phyloP scores from a whole-genome alignment of 2,797 vertebrate genomes.

The Enteromius viviparus region DNA sequence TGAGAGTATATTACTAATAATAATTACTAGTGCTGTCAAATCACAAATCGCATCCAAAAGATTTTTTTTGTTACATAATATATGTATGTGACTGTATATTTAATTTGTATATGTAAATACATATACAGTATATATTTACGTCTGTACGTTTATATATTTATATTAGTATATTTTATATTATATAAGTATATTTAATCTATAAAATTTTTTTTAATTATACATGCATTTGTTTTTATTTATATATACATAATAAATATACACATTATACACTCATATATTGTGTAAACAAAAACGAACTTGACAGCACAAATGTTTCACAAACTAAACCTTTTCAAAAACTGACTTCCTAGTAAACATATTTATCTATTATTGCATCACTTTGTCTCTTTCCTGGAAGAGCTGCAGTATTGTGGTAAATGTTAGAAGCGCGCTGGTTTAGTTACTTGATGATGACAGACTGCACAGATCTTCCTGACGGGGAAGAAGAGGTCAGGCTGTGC shows the following conservation, averaged over 20 bases:
- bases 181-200: too few species aligned
- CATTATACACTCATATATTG: too few species aligned
- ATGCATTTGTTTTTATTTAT: too few species aligned
- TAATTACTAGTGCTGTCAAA: not conserved
- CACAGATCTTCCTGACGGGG: not conserved
- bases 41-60: too few species aligned
- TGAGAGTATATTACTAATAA: not conserved
- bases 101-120: too few species aligned
- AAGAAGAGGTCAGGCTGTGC: not conserved
- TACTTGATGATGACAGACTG: not conserved
- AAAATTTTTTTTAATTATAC: too few species aligned
- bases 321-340: not conserved
- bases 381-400: slow-evolving; percentile 1
- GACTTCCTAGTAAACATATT: not conserved
- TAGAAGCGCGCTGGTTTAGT: not conserved
- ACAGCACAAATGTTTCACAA: not conserved
- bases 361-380: not conserved
- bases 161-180: too few species aligned
- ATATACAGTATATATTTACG: too few species aligned
- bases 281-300: not conserved
- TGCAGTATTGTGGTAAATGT: not conserved
- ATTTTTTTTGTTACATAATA: too few species aligned
- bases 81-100: too few species aligned
- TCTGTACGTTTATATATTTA: too few species aligned
- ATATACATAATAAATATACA: too few species aligned